Evolutionary conservation across 2,888 invertebrate genomes (phyloP), one percentile per base, ranked within the genome.

Genomic region (Caenorhabditis doughertyi): DNA sequence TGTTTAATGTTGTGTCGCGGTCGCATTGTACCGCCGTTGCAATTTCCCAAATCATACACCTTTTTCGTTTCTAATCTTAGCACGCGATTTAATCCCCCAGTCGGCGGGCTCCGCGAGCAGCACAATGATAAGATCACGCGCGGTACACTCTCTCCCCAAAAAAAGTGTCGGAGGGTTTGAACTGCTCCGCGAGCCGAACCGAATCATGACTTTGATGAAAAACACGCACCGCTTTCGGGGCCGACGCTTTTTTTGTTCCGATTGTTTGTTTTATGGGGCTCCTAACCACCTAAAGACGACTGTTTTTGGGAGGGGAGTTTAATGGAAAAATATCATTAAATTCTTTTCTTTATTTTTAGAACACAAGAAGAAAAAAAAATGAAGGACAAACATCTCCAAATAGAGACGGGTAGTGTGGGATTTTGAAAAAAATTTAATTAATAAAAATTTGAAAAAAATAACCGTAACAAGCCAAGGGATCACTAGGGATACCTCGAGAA

Each of bases 131-230:
- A 72, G 71, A 60, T 58, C 71, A 71, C 71, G 71, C 71, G 58
- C 56, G 39, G 55, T 23, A 23, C 53, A 25, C 16, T 53, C 53
- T 27, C 25, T 21, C 11, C 8, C 51, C 35, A 72, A 42, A 44
- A 60, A 60, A 44, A 55, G 27, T 9, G 27, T 18, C 32, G 16
- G 21, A 32, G 47, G 29, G 18, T 64, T 64, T 51, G 65, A 18
- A 51, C 51, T 65, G 13, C 18, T 39, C 39, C 39, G 39, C 39
- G 2, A 13, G 9, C 7, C 2, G 9, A 5, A 16, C 11, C 39
- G 39, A 65, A 73, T 73, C 73, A 73, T 64, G 72, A 72, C 72
- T 42, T 71, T 62, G 62, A 72, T 72, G 72, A 72, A 72, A 72
- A 72, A 72, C 72, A 62, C 60, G 51, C 70, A 29, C 49, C 62